Base-by-base conservation (phyloP, 2,113 vertebrate genomes). In the Nothoprocta perdicaria region DNA sequence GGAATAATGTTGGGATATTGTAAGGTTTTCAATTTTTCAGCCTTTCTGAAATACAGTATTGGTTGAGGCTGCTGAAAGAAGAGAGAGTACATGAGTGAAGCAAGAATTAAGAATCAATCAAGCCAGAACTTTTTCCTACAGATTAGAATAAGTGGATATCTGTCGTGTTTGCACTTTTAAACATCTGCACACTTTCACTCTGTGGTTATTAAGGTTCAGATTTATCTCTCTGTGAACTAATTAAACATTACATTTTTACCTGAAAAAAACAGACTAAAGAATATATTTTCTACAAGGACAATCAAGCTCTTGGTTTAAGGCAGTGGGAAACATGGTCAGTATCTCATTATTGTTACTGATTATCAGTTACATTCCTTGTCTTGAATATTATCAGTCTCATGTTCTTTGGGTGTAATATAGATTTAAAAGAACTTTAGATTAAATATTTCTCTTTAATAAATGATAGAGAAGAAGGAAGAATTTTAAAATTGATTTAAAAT, bases 341-440 rank as follows among this genome's bases (percentile, higher is more conserved):
- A 55, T 57, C 26, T 23, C 1, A 0, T 10, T 75, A 2, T 10
- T 79, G 2, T 74, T 72, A 65, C 12, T 68, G 17, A 52, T 53
- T 15, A 43, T 0, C 0, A 45, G 15, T 65, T 72, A 17, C 16
- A 8, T 82, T 71, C 31, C 7, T 67, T 46, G 17, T 41, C 24
- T 72, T 80, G 35, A 40, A 41, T 26, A 43, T 7, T 67, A 12
- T 67, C 12, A 78, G 27, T 57, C 7, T 19, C 15, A 55, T 22
- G 5, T 53, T 71, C 12, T 66, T 60, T 67, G 24, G 33, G 14
- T 3, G 55, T 71, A 26, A 5, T 41, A 21, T 62, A 79, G 12
- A 79, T 62, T 62, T 62, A 14, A 67, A 79, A 67, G 14, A 35
- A 68, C 11, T 41, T 61, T 31, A n/a, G 57, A 73, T 57, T 60